These are phyloP conservation scores for Sarcoramphus papa DNA, from an alignment of 2,797 vertebrate genomes.

Conservation along the genomic window DNA sequence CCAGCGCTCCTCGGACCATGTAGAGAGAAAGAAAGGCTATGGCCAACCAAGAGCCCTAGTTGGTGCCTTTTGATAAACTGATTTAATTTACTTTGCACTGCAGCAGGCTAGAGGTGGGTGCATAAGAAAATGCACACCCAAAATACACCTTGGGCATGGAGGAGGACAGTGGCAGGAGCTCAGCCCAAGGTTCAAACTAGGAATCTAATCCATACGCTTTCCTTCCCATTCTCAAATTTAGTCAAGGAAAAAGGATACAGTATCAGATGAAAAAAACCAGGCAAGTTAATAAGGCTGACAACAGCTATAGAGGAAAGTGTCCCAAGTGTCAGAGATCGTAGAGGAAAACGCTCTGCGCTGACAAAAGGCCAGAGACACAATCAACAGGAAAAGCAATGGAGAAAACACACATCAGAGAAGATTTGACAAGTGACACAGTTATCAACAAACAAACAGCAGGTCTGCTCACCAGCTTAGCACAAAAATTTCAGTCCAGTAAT, in stretches of 20 bases:
- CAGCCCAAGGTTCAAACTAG: background rate
- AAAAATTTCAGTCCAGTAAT: background rate
- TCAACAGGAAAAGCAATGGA: background rate
- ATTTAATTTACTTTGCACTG: background rate
- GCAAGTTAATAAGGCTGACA: background rate
- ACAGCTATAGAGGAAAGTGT: background rate
- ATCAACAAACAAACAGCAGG: background rate
- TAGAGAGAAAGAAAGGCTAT: background rate
- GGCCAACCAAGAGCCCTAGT: background rate
- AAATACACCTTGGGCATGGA: background rate
- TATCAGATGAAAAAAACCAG: background rate
- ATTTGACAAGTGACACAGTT: background rate
- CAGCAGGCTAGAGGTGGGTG: background rate
- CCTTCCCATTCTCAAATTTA: background rate
- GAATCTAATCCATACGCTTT: background rate
- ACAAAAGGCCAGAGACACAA: background rate
- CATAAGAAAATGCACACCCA: background rate
- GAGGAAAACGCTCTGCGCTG: background rate
- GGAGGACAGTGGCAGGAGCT: background rate
- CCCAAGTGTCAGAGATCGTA: background rate
- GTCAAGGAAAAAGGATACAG: background rate
- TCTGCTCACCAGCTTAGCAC: background rate
- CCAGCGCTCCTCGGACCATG: fast-evolving
- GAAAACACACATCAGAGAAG: background rate
- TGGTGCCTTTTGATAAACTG: background rate